Evolutionary conservation across 2,888 invertebrate genomes (phyloP).

Genomic region (Melanotus villosus): DNA sequence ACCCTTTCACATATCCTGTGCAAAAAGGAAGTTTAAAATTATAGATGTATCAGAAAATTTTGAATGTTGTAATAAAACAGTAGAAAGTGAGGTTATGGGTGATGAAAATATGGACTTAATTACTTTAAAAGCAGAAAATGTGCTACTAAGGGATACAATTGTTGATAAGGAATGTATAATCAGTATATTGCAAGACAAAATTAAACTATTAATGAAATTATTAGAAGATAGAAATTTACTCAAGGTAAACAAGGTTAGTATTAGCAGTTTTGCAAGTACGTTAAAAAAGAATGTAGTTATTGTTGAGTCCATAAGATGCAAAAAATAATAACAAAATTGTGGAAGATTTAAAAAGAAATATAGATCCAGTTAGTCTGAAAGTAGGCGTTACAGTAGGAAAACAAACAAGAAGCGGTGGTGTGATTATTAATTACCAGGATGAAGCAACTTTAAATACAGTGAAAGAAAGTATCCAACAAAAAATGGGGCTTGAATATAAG

Average conservation of each 20-base stretch:
- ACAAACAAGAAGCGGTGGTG: neutral
- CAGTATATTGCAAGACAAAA: too few relatives aligned
- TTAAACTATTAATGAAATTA: too few relatives aligned
- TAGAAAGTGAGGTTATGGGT: too few relatives aligned
- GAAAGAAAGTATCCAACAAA: neutral
- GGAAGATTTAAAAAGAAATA: neutral
- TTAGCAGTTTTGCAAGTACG: neutral
- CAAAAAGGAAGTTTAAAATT: too few relatives aligned
- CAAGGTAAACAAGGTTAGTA: too few relatives aligned
- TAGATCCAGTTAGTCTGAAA: neutral
- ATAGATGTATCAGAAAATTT: too few relatives aligned
- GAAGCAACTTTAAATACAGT: neutral
- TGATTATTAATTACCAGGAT: neutral
- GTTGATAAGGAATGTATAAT: too few relatives aligned
- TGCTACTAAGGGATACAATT: too few relatives aligned
- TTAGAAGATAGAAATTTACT: neutral
- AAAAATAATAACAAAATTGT: neutral
- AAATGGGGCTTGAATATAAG: neutral
- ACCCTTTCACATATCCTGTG: too few relatives aligned
- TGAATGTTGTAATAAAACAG: too few relatives aligned
- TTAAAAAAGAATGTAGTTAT: neutral
- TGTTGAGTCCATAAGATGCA: constrained; percentile 1
- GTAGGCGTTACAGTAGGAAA: neutral
- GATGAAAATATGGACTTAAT: too few relatives aligned
- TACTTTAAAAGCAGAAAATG: too few relatives aligned